Evolutionary conservation across 2,888 invertebrate species (phyloP), one percentile per base, ranked within the genome.

Genomic region (Catonia carolina): DNA sequence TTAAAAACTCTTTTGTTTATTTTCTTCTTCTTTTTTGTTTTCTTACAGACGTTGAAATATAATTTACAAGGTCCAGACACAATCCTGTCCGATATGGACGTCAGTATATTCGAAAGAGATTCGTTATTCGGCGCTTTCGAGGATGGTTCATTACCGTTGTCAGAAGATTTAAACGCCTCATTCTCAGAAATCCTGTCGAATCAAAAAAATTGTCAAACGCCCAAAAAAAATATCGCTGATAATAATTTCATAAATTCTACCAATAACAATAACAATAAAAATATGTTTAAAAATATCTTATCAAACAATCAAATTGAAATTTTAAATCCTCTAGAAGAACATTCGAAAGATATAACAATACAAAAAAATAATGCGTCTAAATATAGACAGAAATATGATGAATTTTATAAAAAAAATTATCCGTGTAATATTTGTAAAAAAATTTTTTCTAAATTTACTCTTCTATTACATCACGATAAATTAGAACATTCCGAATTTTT

Each of bases 61-160:
- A 52, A 52, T 52, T 27, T 52, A 23, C 39, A 31, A 2, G 52
- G 22, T 37, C 27, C 52, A 12, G 31, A 37, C n/a, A 52, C 41
- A 41, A 27, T 52, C 8, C 22, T 45, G 17, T 39, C 52, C 8
- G 52, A 52, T 8, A 41, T 52, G 37, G 52, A 52, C 27, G 52
- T 23, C 52, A 52, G 41, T 37, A 22, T 52, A 18, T 52, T 52
- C 27, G 52, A 52, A 17, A 37, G 27, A 39, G 52, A 52, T 27
- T 52, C 52, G 2, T 31, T 52, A 8, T 52, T 52, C 23, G 39
- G 41, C 6, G 27, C 23, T 15, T 41, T 52, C 12, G 52, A 52
- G 14, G 52, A 52, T 8, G 23, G 39, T 1, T 39, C 15, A 8
- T 27, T 27, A 27, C 27, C 27, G 4, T 27, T 8, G 8, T 27